These are phyloP conservation scores for Eucera pruinosa DNA, from an alignment of 2,888 invertebrate genomes.

Conservation along the genomic window DNA sequence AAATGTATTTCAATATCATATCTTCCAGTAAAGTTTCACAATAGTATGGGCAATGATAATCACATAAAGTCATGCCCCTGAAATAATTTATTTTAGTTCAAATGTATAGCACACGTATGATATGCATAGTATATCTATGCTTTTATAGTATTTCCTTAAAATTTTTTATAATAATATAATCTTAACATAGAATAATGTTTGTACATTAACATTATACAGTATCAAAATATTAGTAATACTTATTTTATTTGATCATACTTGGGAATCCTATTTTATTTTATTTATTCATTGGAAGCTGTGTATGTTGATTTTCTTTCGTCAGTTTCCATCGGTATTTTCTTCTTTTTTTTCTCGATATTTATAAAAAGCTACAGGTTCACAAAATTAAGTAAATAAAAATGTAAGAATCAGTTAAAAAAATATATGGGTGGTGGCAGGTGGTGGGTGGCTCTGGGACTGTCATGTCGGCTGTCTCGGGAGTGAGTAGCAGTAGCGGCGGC, in stretches of 20 bases:
- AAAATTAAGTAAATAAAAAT: slow-evolving; percentile 75
- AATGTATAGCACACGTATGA: slow-evolving; percentile 18
- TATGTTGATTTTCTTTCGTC: slow-evolving; percentile 12
- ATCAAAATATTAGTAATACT: too few relatives aligned
- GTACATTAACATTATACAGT: too few relatives aligned
- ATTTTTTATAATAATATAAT: slow-evolving; percentile 13
- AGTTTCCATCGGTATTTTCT: too few relatives aligned
- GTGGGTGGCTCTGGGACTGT: slow-evolving; percentile 85
- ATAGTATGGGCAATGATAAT: slow-evolving; percentile 61
- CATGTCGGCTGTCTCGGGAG: slow-evolving; percentile 81
- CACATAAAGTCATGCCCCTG: slow-evolving; percentile 59
- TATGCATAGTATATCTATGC: slow-evolving; percentile 27
- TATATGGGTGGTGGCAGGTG: slow-evolving; percentile 83
- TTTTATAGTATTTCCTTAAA: background rate
- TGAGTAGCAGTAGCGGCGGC: slow-evolving; percentile 85
- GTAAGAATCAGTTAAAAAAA: slow-evolving; percentile 70
- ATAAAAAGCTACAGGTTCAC: slow-evolving; percentile 36
- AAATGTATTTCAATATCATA: background rate
- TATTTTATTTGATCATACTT: background rate
- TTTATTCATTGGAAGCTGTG: background rate
- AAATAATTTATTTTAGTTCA: slow-evolving; percentile 29
- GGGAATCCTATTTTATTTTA: background rate
- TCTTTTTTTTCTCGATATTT: slow-evolving; percentile 1
- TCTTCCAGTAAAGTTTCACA: slow-evolving; percentile 9
- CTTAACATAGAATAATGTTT: too few relatives aligned